These are phyloP conservation scores for Amblyornis subalaris DNA, from an alignment of 2,113 vertebrate genomes.

Conservation along the genomic window DNA sequence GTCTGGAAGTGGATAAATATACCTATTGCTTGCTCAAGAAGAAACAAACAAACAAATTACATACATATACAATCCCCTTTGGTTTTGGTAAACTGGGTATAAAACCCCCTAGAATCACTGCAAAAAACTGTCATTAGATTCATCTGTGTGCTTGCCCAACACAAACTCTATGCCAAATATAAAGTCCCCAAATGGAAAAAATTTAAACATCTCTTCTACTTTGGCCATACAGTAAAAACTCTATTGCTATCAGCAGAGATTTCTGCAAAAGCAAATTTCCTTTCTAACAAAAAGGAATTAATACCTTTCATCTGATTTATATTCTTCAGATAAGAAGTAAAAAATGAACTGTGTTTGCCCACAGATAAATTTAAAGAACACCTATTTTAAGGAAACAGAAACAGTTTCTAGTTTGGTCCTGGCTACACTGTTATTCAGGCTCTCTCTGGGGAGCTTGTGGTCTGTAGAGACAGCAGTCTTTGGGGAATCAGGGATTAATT, in stretches of 20 bases:
- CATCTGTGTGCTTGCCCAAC: accelerated
- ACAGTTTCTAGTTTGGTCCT: not conserved
- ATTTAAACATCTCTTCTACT: not conserved
- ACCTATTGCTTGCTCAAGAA: too few species aligned
- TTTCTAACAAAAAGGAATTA: not conserved
- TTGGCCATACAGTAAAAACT: not conserved
- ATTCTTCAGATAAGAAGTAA: not conserved
- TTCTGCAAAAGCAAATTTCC: not conserved
- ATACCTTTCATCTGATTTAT: not conserved
- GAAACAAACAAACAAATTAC: not conserved
- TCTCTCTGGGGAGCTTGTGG: not conserved
- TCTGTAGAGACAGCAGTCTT: not conserved
- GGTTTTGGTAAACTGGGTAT: not conserved
- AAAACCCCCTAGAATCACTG: not conserved
- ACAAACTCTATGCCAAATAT: not conserved
- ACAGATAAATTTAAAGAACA: not conserved
- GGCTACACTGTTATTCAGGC: not conserved
- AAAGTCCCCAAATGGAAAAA: not conserved
- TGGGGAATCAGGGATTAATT: not conserved
- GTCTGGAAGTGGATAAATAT: not conserved
- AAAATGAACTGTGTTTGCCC: not conserved
- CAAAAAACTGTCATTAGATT: not conserved
- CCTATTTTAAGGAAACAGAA: not conserved
- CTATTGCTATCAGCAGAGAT: not conserved
- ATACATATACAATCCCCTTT: not conserved